These are phyloP conservation scores for Pseudomyrmex flavicornis DNA, from an alignment of 1,140 invertebrate species.

Conservation along the genomic window DNA sequence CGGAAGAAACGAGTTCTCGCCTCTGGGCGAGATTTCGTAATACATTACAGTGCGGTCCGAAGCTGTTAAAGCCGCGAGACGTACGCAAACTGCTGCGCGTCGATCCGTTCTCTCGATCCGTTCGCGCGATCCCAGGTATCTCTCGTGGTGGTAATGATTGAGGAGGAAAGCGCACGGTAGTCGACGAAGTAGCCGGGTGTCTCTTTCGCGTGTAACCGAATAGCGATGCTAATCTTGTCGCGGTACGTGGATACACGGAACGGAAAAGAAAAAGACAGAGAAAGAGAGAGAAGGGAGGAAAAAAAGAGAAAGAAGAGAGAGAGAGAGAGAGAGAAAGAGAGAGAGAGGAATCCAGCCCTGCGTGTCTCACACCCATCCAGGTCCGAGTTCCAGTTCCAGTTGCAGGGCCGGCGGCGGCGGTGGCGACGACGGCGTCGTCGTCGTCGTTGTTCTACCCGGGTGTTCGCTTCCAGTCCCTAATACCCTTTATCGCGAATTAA, in stretches of 20 bases:
- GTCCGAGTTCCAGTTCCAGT: constrained; percentile 52
- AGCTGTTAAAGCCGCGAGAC: constrained; percentile 31
- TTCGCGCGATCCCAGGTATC: constrained; percentile 50
- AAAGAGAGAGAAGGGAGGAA: too few relatives aligned
- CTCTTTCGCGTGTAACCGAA: constrained; percentile 79
- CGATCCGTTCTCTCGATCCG: neutral
- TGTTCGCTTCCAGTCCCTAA: constrained; percentile 77
- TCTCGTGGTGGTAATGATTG: constrained; percentile 52
- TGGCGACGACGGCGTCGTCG: neutral
- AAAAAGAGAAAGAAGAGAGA: too few relatives aligned
- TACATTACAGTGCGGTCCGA: constrained; percentile 9
- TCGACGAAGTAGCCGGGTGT: constrained; percentile 56
- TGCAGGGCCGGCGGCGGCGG: constrained; percentile 55
- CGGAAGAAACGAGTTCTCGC: constrained; percentile 43
- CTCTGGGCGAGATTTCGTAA: constrained; percentile 44
- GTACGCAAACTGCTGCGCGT: constrained; percentile 22
- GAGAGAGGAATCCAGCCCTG: constrained; percentile 37
- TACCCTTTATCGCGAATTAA: constrained; percentile 83
- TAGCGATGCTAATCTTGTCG: constrained; percentile 82
- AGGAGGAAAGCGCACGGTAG: constrained; percentile 63
- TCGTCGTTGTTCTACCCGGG: constrained; percentile 48
- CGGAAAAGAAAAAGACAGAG: constrained; percentile 12
- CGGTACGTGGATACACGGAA: constrained; percentile 71
- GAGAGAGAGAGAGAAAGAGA: too few relatives aligned
- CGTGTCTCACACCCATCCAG: constrained; percentile 72